These are phyloP conservation scores for Bungarus multicinctus DNA, from an alignment of 2,113 vertebrate species.

Conservation along the genomic window DNA sequence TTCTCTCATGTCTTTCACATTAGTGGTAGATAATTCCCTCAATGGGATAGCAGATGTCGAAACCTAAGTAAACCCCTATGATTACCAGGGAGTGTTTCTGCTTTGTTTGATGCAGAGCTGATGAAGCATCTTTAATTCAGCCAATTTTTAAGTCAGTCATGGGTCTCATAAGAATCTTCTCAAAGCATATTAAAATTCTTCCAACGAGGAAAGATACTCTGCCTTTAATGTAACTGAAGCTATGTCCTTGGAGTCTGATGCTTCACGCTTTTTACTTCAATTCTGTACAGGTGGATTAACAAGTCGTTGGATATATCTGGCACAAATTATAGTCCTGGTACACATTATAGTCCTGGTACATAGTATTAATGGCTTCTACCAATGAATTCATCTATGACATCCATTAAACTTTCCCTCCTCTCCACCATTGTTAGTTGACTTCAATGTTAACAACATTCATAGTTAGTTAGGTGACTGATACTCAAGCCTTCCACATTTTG, in stretches of 20 bases:
- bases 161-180: background rate
- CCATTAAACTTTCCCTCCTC: background rate
- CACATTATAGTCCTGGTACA: background rate
- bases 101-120: background rate
- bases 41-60: background rate
- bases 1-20: background rate
- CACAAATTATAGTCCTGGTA: background rate
- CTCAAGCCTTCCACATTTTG: constrained; percentile 33
- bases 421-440: background rate
- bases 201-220: background rate
- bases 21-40: background rate
- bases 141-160: background rate
- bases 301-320: background rate
- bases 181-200: background rate
- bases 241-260: background rate
- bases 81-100: background rate
- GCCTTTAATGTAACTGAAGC: background rate
- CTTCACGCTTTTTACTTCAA: background rate
- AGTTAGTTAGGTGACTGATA: background rate
- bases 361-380: background rate
- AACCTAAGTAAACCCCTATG: background rate
- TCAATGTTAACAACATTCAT: background rate
- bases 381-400: background rate
- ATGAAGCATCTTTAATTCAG: background rate
- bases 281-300: background rate